Evolutionary conservation across 37 sponge, comb jelly and placozoan genomes (phyloP).

Genomic region (Petrosia ficiformis): DNA sequence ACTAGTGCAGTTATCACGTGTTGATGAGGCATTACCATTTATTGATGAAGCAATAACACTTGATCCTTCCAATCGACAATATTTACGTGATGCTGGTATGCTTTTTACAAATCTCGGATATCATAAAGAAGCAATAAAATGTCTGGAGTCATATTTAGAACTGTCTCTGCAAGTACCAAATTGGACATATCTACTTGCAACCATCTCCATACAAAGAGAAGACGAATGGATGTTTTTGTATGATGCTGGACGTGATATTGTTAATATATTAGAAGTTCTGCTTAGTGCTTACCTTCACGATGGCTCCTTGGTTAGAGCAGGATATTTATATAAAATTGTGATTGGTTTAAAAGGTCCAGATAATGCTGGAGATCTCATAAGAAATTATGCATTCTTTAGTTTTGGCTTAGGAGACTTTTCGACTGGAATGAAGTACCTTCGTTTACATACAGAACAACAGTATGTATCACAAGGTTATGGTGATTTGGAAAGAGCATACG

Average conservation of each 20-base stretch:
- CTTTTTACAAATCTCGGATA: slow-evolving; percentile 16
- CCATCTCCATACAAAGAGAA: slow-evolving; percentile 42
- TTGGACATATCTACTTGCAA: slow-evolving; percentile 60
- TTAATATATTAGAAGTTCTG: slow-evolving; percentile 27
- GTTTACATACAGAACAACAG: slow-evolving; percentile 46
- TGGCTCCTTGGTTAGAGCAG: slow-evolving; percentile 49
- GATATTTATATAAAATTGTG: slow-evolving; percentile 66
- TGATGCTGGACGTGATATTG: slow-evolving; percentile 48
- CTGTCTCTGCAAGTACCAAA: slow-evolving; percentile 31
- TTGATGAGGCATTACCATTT: slow-evolving; percentile 57
- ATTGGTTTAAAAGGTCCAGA: slow-evolving; percentile 55
- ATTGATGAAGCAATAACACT: slow-evolving; percentile 53
- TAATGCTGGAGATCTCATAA: slow-evolving; percentile 10
- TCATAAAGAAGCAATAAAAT: slow-evolving; percentile 29
- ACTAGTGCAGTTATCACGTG: slow-evolving; percentile 46
- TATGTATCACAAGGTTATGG: slow-evolving; percentile 65
- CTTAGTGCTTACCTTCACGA: slow-evolving; percentile 62
- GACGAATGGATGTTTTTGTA: slow-evolving; percentile 77
- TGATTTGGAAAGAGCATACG: slow-evolving; percentile 52
- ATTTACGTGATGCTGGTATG: slow-evolving; percentile 26
- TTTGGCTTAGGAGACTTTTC: slow-evolving; percentile 73
- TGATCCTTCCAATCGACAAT: slow-evolving; percentile 52
- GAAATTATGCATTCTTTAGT: slow-evolving; percentile 54
- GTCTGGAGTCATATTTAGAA: slow-evolving; percentile 65
- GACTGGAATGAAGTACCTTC: slow-evolving; percentile 60